Evolutionary conservation across 2,888 invertebrate species (phyloP).

Genomic region (Lasiommata megera): DNA sequence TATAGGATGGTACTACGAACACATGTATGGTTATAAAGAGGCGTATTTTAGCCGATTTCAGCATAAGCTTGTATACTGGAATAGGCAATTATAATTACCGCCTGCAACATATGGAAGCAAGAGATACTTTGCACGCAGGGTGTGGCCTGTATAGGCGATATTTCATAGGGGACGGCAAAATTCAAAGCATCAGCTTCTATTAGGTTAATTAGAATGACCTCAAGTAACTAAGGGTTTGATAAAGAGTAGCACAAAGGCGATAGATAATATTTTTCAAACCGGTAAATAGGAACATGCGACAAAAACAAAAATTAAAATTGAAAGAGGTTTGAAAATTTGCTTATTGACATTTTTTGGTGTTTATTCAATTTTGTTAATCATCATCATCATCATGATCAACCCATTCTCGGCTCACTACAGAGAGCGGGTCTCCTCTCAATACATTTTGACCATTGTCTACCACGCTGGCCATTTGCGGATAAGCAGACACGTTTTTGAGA

Average conservation of each 20-base stretch:
- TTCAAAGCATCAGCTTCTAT: slow-evolving; percentile 6
- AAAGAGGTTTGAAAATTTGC: too few relatives aligned
- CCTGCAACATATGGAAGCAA: slow-evolving; percentile 6
- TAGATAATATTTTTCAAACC: too few relatives aligned
- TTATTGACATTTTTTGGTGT: too few relatives aligned
- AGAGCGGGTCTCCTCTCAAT: too few relatives aligned
- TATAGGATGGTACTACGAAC: slow-evolving; percentile 12
- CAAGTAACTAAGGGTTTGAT: neutral
- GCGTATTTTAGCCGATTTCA: slow-evolving; percentile 17
- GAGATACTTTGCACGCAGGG: neutral
- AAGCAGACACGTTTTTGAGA: too few relatives aligned
- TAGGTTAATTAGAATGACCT: slow-evolving; percentile 2
- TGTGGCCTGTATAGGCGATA: neutral
- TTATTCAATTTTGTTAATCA: too few relatives aligned
- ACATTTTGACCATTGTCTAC: too few relatives aligned
- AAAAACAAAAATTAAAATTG: too few relatives aligned
- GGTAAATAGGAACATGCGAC: too few relatives aligned
- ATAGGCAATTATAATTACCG: slow-evolving; percentile 1
- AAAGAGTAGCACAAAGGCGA: neutral
- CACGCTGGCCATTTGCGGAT: too few relatives aligned
- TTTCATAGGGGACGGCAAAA: slow-evolving; percentile 3
- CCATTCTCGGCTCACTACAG: too few relatives aligned
- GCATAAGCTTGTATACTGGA: slow-evolving; percentile 11
- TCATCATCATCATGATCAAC: too few relatives aligned
- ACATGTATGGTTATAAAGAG: slow-evolving; percentile 22